phyloP scores from a whole-genome alignment of 2,888 invertebrate genomes.

The Lasioglossum morio region DNA sequence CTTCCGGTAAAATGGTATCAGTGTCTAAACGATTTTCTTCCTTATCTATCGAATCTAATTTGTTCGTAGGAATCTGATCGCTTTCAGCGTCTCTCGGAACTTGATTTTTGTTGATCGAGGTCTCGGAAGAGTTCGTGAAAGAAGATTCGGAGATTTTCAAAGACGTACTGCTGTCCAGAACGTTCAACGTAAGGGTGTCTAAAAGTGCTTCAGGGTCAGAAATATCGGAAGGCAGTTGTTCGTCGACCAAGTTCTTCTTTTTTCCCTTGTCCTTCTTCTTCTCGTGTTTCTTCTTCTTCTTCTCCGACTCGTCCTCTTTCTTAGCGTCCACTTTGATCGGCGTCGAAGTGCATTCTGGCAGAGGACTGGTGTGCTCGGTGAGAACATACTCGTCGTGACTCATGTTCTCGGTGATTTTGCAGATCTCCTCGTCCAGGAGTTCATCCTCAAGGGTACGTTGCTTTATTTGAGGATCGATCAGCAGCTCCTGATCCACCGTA shows the following conservation, averaged over 20 bases:
- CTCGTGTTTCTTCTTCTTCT: conserved; percentile 52
- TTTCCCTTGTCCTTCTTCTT: conserved; percentile 59
- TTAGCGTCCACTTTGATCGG: conserved; percentile 57
- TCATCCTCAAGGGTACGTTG: conserved; percentile 80
- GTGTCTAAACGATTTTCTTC: background rate
- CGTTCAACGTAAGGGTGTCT: conserved; percentile 1
- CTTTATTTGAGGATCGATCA: conserved; percentile 43
- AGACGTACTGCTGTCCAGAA: background rate
- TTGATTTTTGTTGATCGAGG: background rate
- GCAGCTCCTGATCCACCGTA: conserved; percentile 22
- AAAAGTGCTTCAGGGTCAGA: conserved; percentile 29
- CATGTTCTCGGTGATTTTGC: conserved; percentile 84
- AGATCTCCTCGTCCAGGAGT: conserved; percentile 82
- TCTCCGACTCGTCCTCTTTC: background rate
- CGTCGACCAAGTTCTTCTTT: conserved; percentile 77
- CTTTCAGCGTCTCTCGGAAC: background rate
- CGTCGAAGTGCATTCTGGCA: conserved; percentile 72
- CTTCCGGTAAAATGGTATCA: background rate
- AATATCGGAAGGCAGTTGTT: conserved; percentile 68
- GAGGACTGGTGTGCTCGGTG: conserved; percentile 81
- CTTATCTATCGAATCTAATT: background rate
- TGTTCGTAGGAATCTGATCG: background rate
- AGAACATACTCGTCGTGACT: conserved; percentile 83
- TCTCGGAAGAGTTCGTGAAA: background rate
- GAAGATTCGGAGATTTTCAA: conserved; percentile 23